Conservation (phyloP, 2,113 vertebrate species). For the Entomyzon cyanotis region DNA sequence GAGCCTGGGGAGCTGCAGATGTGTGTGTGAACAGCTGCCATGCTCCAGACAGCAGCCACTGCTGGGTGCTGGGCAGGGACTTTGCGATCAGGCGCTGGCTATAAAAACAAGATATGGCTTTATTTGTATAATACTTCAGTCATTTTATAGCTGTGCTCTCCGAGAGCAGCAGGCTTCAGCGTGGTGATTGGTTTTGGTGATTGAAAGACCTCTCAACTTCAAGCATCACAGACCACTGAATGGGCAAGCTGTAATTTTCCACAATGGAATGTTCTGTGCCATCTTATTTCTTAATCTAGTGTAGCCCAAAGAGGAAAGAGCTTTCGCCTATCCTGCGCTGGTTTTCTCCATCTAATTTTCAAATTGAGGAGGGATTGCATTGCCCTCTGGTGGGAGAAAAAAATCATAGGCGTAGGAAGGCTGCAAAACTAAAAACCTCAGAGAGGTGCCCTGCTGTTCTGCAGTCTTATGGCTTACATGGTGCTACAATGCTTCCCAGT, state of each 20-base stretch:
- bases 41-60: neutral
- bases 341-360: neutral
- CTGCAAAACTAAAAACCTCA: neutral
- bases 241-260: constrained; percentile 15
- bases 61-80: neutral
- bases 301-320: constrained; percentile 4
- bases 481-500: neutral
- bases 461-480: neutral
- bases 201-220: constrained; percentile 49
- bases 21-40: neutral
- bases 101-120: constrained; percentile 8
- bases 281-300: constrained; percentile 20
- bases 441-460: neutral
- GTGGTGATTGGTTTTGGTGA: neutral
- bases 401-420: neutral
- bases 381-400: constrained; percentile 68
- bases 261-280: neutral
- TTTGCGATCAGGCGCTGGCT: neutral
- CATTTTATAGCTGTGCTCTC: constrained; percentile 31
- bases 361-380: constrained; percentile 28
- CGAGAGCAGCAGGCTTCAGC: neutral
- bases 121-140: constrained; percentile 11
- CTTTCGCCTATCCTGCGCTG: neutral
- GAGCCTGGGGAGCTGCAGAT: neutral
- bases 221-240: constrained; percentile 32